Evolutionary conservation across 2,888 invertebrate genomes (phyloP), one percentile per base, ranked within the genome.

Genomic region (Drosophila colorata): DNA sequence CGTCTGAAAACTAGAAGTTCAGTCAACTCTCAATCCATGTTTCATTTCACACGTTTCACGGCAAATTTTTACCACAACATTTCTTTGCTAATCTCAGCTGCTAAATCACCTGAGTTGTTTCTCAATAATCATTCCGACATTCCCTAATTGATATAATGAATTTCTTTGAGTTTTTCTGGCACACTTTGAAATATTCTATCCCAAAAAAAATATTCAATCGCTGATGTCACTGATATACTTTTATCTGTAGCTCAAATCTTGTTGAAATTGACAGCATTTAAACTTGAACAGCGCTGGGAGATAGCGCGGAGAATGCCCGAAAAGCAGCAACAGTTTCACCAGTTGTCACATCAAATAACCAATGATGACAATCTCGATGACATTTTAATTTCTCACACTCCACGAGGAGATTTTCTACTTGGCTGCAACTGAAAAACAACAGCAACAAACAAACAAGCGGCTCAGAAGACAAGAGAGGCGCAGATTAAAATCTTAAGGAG

Each of bases 341-440:
- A 81, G 83, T 73, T 88, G 85, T 88, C 87, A 76, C 85, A 77
- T 80, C 78, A 73, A 60, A 86, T 86, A 78, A 74, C 63, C 84
- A 57, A 67, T 76, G 80, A 87, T 81, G 87, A 88, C 89, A 90
- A 91, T 90, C 91, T 91, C 84, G 88, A 90, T 90, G 90, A 90
- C 91, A 90, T 89, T 91, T 90, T 90, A 91, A 90, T 91, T 88
- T 80, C 74, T 76, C 78, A 76, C 78, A 77, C 78, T 80, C 69
- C 76, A 75, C 68, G 64, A 78, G 47, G 74, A 74, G 76, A 84
- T 88, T 88, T 90, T 87, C 88, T 85, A 81, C 85, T 88, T 85
- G 84, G 78, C 80, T 56, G 83, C 76, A 69, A 53, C 71, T 56
- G 25, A 38, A 43, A 61, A 52, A 25, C 37, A 63, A 69, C 60